phyloP scores from a whole-genome alignment of 2,888 invertebrate genomes.

The Octonoba sinensis region DNA sequence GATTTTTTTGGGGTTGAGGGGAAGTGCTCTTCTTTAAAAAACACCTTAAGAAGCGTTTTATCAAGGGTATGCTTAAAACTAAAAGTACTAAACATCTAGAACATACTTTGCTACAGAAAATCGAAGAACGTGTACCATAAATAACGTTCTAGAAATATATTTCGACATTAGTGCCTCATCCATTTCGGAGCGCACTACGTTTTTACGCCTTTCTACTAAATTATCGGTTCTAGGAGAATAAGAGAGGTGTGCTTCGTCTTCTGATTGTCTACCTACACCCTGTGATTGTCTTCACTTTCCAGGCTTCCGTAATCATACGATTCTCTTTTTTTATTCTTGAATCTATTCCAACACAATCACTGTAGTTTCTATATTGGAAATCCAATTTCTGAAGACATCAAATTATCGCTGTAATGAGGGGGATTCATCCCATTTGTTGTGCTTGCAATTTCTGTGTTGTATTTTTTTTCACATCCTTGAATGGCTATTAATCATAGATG shows the following conservation, averaged over 20 bases:
- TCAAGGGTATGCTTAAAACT: no score
- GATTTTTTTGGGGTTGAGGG: no score
- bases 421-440: constrained; percentile 46
- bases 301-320: constrained; percentile 13
- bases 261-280: constrained; percentile 43
- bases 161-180: neutral
- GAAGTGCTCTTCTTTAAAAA: no score
- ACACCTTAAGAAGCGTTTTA: no score
- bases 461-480: constrained; percentile 6
- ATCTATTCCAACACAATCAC: constrained; percentile 13
- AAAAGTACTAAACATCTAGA: no score
- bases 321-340: constrained; percentile 15
- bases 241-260: constrained; percentile 31
- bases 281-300: constrained; percentile 12
- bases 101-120: no score
- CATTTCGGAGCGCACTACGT: neutral
- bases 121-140: neutral
- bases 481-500: constrained; percentile 35
- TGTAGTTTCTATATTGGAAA: constrained; percentile 49
- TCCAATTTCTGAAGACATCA: constrained; percentile 41
- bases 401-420: constrained; percentile 52
- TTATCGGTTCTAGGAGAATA: constrained; percentile 38
- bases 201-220: constrained; percentile 28
- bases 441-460: constrained; percentile 5
- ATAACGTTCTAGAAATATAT: neutral